Evolutionary conservation across 2,797 vertebrate species (phyloP).

Genomic region (Orestias chungarensis): DNA sequence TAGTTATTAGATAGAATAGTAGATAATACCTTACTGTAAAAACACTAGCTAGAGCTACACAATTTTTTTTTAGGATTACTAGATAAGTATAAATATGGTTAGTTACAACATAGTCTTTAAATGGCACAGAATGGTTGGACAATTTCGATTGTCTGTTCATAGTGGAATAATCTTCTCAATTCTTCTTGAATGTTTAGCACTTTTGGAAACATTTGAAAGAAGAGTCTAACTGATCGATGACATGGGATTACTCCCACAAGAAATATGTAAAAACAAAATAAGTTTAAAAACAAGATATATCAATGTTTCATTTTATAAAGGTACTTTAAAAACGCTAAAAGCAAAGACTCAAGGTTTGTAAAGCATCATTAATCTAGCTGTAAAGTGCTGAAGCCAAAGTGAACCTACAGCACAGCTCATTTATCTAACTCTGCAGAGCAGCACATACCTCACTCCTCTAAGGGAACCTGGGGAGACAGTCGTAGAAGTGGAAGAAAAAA

Average conservation of each 20-base stretch:
- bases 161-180: not conserved
- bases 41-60: not conserved
- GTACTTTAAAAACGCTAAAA: slow-evolving; percentile 71
- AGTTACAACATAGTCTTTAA: not conserved
- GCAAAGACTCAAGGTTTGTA: slow-evolving; percentile 59
- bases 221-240: slow-evolving; percentile 46
- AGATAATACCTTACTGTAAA: not conserved
- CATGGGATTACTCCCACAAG: slow-evolving; percentile 40
- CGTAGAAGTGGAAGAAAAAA: slow-evolving; percentile 31
- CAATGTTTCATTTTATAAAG: slow-evolving; percentile 68
- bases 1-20: not conserved
- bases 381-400: slow-evolving; percentile 70
- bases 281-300: slow-evolving; percentile 65
- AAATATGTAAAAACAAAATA: slow-evolving; percentile 49
- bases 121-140: not conserved
- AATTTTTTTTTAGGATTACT: not conserved
- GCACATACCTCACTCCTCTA: slow-evolving; percentile 56
- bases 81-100: not conserved
- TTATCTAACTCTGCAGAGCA: slow-evolving; percentile 72
- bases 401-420: slow-evolving; percentile 77
- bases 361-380: slow-evolving; percentile 79
- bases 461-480: slow-evolving; percentile 57
- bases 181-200: slow-evolving; percentile 1
- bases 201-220: slow-evolving; percentile 28
- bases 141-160: not conserved